Conservation (phyloP, 2,113 vertebrate genomes). For the Anser cygnoides region DNA sequence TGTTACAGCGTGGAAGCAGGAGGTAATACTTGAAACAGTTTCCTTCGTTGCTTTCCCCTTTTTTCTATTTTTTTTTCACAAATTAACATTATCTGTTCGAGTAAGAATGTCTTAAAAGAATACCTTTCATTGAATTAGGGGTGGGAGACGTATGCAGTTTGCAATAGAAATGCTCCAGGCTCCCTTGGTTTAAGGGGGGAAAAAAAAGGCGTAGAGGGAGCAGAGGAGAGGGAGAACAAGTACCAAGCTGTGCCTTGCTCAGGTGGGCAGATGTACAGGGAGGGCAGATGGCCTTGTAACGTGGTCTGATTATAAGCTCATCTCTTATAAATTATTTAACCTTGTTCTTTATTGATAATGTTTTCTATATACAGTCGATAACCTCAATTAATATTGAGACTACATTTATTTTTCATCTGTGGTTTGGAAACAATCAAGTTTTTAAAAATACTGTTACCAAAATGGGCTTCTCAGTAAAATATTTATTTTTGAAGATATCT, state of each 20-base stretch:
- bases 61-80: slow-evolving; percentile 25
- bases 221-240: background rate
- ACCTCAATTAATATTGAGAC: background rate
- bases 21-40: slow-evolving; percentile 64
- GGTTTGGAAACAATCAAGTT: background rate
- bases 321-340: background rate
- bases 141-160: background rate
- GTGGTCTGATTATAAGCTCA: background rate
- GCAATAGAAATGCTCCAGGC: background rate
- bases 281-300: background rate
- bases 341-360: background rate
- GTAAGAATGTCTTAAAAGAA: background rate
- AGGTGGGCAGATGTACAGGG: background rate
- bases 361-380: background rate
- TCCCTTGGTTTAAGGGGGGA: background rate
- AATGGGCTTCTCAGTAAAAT: background rate
- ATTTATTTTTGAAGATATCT: background rate
- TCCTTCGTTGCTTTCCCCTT: slow-evolving; percentile 6
- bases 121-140: background rate
- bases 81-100: background rate
- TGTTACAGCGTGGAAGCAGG: slow-evolving; percentile 59
- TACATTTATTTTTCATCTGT: background rate
- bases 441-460: background rate
- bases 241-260: background rate
- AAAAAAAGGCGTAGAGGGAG: background rate